Conservation (phyloP, 2,888 invertebrate genomes). For the Eupithecia inturbata region DNA sequence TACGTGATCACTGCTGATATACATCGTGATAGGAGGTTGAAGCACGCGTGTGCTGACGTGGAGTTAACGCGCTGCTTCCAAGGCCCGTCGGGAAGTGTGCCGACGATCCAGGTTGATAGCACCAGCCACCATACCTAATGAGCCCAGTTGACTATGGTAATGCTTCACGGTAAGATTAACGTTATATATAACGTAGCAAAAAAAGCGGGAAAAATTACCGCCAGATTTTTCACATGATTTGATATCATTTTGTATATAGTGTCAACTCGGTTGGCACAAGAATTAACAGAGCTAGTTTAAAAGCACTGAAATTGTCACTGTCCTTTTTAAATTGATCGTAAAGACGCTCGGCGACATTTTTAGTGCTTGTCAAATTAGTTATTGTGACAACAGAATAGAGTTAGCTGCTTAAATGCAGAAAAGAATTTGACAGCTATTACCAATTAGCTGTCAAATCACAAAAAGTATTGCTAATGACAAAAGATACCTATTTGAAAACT, state of each 20-base stretch:
- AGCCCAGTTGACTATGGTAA: constrained; percentile 8
- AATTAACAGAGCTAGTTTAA: background rate
- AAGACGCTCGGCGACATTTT: too few species aligned
- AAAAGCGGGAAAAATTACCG: too few species aligned
- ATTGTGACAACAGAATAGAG: too few species aligned
- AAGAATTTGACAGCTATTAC: too few species aligned
- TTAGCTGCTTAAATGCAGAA: too few species aligned
- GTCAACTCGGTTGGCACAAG: background rate
- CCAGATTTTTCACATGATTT: too few species aligned
- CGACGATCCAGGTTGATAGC: constrained; percentile 93
- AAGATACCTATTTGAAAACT: background rate
- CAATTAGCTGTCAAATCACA: background rate
- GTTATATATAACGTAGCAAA: too few species aligned
- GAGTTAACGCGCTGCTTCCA: constrained; percentile 92
- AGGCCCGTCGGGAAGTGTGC: constrained; percentile 90
- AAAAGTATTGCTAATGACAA: background rate
- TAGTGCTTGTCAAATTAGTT: background rate
- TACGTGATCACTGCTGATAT: constrained; percentile 95
- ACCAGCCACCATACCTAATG: constrained; percentile 94
- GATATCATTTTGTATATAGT: background rate
- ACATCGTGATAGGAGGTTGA: constrained; percentile 95
- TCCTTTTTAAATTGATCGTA: too few species aligned
- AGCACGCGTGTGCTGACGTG: constrained; percentile 93
- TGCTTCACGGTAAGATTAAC: background rate
- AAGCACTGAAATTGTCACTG: too few species aligned